phyloP scores from a whole-genome alignment of 2,797 vertebrate species.

The Brachyalestes nurse region DNA sequence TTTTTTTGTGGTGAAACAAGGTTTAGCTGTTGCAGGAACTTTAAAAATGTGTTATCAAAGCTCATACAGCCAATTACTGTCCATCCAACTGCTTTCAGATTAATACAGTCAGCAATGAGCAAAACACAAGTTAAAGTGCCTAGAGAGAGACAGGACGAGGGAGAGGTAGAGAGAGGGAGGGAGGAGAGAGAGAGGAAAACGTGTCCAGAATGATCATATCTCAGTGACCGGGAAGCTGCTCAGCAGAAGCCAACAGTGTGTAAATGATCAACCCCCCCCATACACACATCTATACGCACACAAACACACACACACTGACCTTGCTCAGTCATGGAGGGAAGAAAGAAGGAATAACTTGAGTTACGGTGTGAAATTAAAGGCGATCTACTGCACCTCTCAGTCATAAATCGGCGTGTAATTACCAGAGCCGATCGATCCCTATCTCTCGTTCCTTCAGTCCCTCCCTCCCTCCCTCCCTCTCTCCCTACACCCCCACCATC shows the following conservation, averaged over 20 bases:
- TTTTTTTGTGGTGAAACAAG: too few relatives aligned
- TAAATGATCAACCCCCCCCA: slow-evolving; percentile 50
- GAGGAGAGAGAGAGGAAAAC: slow-evolving; percentile 48
- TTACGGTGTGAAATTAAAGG: slow-evolving; percentile 84
- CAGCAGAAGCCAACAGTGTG: slow-evolving; percentile 58
- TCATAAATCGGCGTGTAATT: slow-evolving; percentile 79
- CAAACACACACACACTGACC: slow-evolving; percentile 69
- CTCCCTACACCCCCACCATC: not conserved
- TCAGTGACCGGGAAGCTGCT: slow-evolving; percentile 58
- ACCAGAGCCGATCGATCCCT: slow-evolving; percentile 75
- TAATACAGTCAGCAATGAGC: slow-evolving; percentile 62
- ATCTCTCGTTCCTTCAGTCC: slow-evolving; percentile 57
- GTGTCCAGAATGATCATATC: slow-evolving; percentile 62
- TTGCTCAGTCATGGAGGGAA: slow-evolving; percentile 74
- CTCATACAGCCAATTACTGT: slow-evolving; percentile 52
- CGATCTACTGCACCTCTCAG: slow-evolving; percentile 69
- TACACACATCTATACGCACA: slow-evolving; percentile 38
- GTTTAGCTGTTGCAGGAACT: slow-evolving; percentile 22
- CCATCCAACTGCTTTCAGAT: slow-evolving; percentile 55
- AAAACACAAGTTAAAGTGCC: slow-evolving; percentile 67
- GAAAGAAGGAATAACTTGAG: slow-evolving; percentile 72
- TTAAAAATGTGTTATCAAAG: slow-evolving; percentile 56
- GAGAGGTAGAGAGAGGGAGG: slow-evolving; percentile 37
- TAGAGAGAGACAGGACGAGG: slow-evolving; percentile 68
- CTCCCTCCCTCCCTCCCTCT: slow-evolving; percentile 29